A percentile compares a stretch with the other conserved stretches of the same genome.
phyloP scores from a whole-genome alignment of 1,140 invertebrate species.

The Anadara kagoshimensis region DNA sequence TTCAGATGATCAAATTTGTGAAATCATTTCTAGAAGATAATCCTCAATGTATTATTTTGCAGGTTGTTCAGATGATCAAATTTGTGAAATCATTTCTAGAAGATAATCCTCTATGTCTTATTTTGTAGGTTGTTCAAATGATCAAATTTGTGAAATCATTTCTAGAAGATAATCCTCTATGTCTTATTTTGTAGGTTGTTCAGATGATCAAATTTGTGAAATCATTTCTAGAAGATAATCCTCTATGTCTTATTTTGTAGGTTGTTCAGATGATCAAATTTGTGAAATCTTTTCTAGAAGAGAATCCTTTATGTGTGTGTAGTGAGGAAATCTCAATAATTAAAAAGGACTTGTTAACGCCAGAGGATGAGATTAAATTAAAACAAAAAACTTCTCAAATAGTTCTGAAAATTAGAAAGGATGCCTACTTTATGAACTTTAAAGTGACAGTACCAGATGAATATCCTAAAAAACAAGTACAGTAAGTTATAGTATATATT shows the following conservation, averaged over 20 bases:
- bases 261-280: conserved; percentile 79
- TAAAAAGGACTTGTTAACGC: conserved; percentile 74
- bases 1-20: too few species aligned
- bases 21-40: too few species aligned
- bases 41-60: too few species aligned
- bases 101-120: too few species aligned
- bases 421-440: conserved; percentile 79
- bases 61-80: too few species aligned
- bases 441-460: conserved; percentile 80
- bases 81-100: too few species aligned
- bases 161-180: too few species aligned
- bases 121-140: too few species aligned
- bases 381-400: conserved; percentile 82
- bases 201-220: conserved; percentile 79
- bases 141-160: too few species aligned
- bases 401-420: conserved; percentile 78
- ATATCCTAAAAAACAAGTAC: conserved; percentile 79
- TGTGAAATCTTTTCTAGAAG: conserved; percentile 81
- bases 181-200: conserved; percentile 73
- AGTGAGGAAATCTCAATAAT: conserved; percentile 83
- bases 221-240: conserved; percentile 83
- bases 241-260: conserved; percentile 74
- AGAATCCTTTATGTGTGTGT: conserved; percentile 84
- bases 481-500: conserved; percentile 71
- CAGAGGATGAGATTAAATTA: conserved; percentile 79